phyloP scores from a whole-genome alignment of 2,888 invertebrate genomes.

The Drosophila prolongata region DNA sequence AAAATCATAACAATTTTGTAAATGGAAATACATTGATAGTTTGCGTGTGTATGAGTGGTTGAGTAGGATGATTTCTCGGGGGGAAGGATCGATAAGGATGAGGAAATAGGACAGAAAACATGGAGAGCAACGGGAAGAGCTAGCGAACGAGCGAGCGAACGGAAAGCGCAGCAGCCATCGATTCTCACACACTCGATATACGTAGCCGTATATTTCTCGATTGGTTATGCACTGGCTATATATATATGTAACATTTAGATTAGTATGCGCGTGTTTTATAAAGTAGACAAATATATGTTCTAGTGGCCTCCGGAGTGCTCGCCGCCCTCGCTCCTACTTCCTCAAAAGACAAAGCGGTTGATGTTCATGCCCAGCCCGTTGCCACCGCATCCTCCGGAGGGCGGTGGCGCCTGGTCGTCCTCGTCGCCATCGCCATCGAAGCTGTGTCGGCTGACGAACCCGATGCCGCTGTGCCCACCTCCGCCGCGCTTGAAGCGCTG shows the following conservation, averaged over 20 bases:
- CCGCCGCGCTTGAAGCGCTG: constrained; percentile 72
- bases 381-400: constrained; percentile 82
- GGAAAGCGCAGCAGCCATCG: constrained; percentile 15
- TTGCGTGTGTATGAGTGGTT: constrained; percentile 27
- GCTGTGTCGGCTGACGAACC: constrained; percentile 47
- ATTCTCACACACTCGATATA: constrained; percentile 28
- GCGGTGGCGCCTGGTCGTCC: constrained; percentile 83
- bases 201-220: constrained; percentile 17
- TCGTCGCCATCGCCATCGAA: constrained; percentile 77
- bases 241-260: constrained; percentile 42
- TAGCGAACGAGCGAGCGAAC: constrained; percentile 26
- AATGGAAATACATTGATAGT: constrained; percentile 65
- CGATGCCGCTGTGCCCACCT: constrained; percentile 33
- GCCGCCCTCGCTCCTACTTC: constrained; percentile 4
- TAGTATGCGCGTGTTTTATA: constrained; percentile 44
- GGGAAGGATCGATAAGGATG: background rate
- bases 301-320: constrained; percentile 17
- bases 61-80: background rate
- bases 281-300: constrained; percentile 39
- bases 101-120: constrained; percentile 1
- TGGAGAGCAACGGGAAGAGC: constrained; percentile 27
- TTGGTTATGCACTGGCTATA: constrained; percentile 27
- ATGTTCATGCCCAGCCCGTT: constrained; percentile 81
- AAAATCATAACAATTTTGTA: constrained; percentile 71
- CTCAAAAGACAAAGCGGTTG: constrained; percentile 83